These are phyloP conservation scores for Cavia porcellus DNA, from an alignment of 2,113 vertebrate genomes.

Conservation along the genomic window DNA sequence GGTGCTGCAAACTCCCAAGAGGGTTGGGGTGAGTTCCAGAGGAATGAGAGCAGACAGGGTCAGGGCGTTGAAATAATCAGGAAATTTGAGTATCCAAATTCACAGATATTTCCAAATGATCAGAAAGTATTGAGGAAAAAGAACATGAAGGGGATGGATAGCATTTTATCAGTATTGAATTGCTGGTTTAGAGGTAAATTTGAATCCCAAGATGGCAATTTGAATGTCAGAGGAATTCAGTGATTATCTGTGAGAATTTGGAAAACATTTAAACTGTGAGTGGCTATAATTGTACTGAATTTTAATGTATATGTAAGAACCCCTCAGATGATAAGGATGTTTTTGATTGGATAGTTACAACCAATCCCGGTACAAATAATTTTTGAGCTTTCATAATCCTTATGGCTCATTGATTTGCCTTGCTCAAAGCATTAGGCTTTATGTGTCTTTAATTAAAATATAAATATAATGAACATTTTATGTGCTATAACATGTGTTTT, in stretches of 20 bases:
- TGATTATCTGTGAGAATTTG: too few relatives aligned
- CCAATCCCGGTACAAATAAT: too few relatives aligned
- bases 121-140: neutral
- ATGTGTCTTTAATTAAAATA: neutral
- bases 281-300: too few relatives aligned
- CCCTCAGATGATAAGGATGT: too few relatives aligned
- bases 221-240: too few relatives aligned
- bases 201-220: too few relatives aligned
- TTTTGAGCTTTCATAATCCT: too few relatives aligned
- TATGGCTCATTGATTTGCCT: too few relatives aligned
- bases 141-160: neutral
- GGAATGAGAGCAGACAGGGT: neutral
- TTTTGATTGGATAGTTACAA: too few relatives aligned
- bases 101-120: neutral
- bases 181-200: too few relatives aligned
- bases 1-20: neutral
- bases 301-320: too few relatives aligned
- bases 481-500: neutral
- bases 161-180: neutral
- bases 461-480: neutral
- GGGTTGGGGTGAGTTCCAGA: neutral
- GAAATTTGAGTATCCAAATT: neutral
- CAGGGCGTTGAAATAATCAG: neutral
- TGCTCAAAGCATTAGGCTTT: neutral
- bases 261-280: too few relatives aligned